phyloP scores from a whole-genome alignment of 2,888 invertebrate species.

The Idaea aversata region DNA sequence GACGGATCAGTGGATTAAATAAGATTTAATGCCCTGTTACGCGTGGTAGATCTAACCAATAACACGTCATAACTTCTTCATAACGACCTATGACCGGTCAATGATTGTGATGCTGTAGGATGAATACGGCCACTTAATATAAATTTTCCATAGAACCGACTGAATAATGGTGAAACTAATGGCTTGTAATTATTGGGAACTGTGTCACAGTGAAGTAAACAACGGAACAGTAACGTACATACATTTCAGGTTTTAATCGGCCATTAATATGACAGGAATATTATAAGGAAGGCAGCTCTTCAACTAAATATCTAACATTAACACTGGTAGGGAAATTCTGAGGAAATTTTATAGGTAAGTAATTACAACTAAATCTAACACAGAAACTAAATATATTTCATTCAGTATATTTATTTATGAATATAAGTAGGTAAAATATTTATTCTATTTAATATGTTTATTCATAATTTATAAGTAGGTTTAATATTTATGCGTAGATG shows the following conservation, averaged over 20 bases:
- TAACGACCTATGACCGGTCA: not conserved
- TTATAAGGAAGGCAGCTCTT: not conserved
- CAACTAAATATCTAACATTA: not conserved
- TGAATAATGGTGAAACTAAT: constrained; percentile 1
- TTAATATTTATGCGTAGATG: no score
- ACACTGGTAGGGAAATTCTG: no score
- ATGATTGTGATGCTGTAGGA: not conserved
- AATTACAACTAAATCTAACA: no score
- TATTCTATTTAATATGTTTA: no score
- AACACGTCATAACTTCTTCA: constrained; percentile 2
- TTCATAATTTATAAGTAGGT: no score
- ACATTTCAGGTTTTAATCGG: not conserved
- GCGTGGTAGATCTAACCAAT: constrained; percentile 6
- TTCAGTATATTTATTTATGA: no score
- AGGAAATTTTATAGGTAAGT: no score
- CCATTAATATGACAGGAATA: not conserved
- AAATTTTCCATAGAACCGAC: not conserved
- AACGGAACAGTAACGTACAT: not conserved
- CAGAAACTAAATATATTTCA: no score
- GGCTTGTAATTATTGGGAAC: not conserved
- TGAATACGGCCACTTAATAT: not conserved
- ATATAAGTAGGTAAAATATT: no score
- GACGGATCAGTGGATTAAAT: constrained; percentile 24
- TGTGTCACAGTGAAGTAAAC: not conserved
- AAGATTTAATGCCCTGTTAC: constrained; percentile 11